These are phyloP conservation scores for Spondyliosoma cantharus DNA, from an alignment of 2,797 vertebrate species.

Conservation along the genomic window DNA sequence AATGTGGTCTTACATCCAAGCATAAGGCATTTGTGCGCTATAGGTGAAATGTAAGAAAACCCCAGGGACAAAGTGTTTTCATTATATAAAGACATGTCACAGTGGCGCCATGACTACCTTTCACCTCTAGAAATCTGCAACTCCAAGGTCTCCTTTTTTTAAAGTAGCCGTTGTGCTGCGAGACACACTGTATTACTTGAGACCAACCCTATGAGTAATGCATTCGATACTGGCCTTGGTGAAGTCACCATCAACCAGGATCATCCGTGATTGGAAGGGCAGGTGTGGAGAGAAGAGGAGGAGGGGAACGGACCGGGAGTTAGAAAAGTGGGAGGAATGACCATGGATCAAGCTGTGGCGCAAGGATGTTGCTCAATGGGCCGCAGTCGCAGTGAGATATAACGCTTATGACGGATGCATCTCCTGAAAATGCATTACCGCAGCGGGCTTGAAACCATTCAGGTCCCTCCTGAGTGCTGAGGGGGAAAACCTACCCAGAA, in stretches of 20 bases:
- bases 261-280: constrained; percentile 58
- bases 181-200: constrained; percentile 40
- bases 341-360: constrained; percentile 68
- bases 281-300: constrained; percentile 26
- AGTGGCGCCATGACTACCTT: constrained; percentile 25
- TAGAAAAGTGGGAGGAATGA: constrained; percentile 37
- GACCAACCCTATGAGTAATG: constrained; percentile 54
- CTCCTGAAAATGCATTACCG: constrained; percentile 73
- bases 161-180: constrained; percentile 7
- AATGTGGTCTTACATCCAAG: constrained; percentile 51
- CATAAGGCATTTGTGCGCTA: constrained; percentile 35
- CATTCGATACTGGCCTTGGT: constrained; percentile 59
- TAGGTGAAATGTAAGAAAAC: constrained; percentile 37
- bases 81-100: constrained; percentile 52
- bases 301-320: constrained; percentile 18
- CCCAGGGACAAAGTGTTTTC: constrained; percentile 27
- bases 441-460: constrained; percentile 36
- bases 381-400: constrained; percentile 64
- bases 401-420: constrained; percentile 75
- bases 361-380: constrained; percentile 72
- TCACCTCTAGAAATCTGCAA: constrained; percentile 34
- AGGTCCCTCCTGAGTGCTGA: constrained; percentile 43
- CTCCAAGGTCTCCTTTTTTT: constrained; percentile 44
- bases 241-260: constrained; percentile 62
- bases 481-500: constrained; percentile 50